Percentiles rank a stretch among this genome's conserved stretches.
Conservation (phyloP, 2,888 invertebrate species). For the Argyresthia goedartella region DNA sequence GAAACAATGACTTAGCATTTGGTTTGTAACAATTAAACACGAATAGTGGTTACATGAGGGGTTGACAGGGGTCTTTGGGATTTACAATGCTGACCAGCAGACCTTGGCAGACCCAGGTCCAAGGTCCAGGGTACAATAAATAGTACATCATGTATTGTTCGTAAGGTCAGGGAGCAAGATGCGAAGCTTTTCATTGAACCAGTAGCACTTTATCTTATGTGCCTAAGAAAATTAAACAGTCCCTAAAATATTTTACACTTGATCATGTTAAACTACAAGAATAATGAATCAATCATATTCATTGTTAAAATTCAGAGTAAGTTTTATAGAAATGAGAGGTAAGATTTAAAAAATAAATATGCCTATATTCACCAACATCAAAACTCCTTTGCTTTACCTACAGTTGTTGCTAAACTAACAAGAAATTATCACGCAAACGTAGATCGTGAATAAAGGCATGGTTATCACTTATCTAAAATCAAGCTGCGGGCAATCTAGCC, state of each 20-base stretch:
- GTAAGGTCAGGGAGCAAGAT: constrained; percentile 17
- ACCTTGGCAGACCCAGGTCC: neutral
- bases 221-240: constrained; percentile 58
- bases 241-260: constrained; percentile 64
- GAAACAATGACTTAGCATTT: constrained; percentile 68
- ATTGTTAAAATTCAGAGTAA: constrained; percentile 21
- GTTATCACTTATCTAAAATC: constrained; percentile 37
- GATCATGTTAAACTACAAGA: constrained; percentile 30
- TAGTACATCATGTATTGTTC: neutral
- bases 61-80: constrained; percentile 6
- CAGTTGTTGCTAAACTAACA: constrained; percentile 2
- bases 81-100: neutral
- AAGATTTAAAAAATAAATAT: constrained; percentile 25
- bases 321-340: constrained; percentile 27
- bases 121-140: neutral
- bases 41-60: constrained; percentile 36
- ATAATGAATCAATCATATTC: constrained; percentile 12
- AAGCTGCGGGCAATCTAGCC: constrained; percentile 46
- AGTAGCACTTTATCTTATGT: constrained; percentile 63
- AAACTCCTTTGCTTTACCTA: constrained; percentile 11
- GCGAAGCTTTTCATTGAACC: constrained; percentile 50
- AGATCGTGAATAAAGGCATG: constrained; percentile 33
- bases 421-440: constrained; percentile 12
- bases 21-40: constrained; percentile 51
- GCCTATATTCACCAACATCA: constrained; percentile 31